phyloP scores from a whole-genome alignment of 2,797 vertebrate species.

The Hapalemur alaotrensis region DNA sequence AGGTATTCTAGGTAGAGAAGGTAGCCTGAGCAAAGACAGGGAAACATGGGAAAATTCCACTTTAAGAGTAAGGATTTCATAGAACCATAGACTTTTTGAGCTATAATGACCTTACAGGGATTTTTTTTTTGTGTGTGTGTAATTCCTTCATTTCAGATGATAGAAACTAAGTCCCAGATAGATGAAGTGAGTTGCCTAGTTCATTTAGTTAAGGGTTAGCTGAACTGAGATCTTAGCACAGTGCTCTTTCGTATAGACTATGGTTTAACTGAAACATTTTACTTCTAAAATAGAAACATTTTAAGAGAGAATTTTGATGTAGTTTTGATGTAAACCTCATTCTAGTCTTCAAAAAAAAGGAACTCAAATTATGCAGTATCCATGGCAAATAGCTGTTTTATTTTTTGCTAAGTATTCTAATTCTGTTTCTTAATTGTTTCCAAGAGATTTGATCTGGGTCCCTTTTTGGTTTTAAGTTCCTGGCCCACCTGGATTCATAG shows the following conservation, averaged over 20 bases:
- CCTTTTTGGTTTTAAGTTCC: background rate
- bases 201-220: background rate
- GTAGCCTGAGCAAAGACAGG: background rate
- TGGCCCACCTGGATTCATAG: background rate
- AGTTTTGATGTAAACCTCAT: background rate
- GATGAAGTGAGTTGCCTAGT: background rate
- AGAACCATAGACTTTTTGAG: background rate
- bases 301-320: background rate
- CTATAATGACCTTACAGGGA: background rate
- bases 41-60: background rate
- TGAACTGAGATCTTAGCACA: background rate
- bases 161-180: background rate
- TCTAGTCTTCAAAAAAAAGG: background rate
- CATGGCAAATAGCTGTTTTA: background rate
- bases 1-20: background rate
- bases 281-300: background rate
- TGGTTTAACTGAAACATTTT: constrained; percentile 11
- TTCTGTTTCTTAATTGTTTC: background rate
- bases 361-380: background rate
- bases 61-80: background rate
- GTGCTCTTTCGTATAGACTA: background rate
- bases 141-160: background rate
- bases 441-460: background rate
- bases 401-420: constrained; percentile 10
- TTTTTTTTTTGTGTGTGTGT: background rate